Evolutionary conservation across 2,888 invertebrate genomes (phyloP).

Genomic region (Congeria kusceri): DNA sequence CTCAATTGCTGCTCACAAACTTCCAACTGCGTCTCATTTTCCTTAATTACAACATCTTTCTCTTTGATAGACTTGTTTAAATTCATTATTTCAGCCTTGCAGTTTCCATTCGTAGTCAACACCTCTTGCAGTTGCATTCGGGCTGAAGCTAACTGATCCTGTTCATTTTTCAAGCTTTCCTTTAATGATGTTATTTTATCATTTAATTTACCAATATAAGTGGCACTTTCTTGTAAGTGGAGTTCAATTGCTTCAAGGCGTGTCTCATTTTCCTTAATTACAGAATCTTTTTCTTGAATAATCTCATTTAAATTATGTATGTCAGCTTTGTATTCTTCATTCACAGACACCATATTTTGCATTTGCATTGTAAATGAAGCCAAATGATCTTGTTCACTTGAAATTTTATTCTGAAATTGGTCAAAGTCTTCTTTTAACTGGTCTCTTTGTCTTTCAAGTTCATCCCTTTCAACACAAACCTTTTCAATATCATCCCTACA

Average conservation of each 20-base stretch:
- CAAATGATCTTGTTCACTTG: constrained; percentile 48
- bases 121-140: no score
- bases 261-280: constrained; percentile 68
- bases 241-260: constrained; percentile 37
- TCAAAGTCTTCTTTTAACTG: constrained; percentile 52
- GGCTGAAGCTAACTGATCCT: constrained; percentile 12
- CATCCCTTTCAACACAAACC: constrained; percentile 45
- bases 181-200: constrained; percentile 6
- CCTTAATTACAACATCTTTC: no score
- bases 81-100: no score
- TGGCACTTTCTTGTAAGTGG: constrained; percentile 39
- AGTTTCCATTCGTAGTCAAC: no score
- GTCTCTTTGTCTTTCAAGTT: constrained; percentile 60
- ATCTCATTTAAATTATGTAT: constrained; percentile 62
- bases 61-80: no score
- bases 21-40: constrained; percentile 1
- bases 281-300: constrained; percentile 69
- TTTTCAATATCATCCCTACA: constrained; percentile 42
- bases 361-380: constrained; percentile 50
- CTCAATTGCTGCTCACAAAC: constrained; percentile 18
- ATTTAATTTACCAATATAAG: constrained; percentile 25
- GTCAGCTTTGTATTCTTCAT: constrained; percentile 52
- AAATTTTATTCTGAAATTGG: constrained; percentile 45
- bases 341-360: constrained; percentile 46
- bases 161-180: constrained; percentile 12